Evolutionary conservation across 2,888 invertebrate species (phyloP), one percentile per base, ranked within the genome.

Genomic region (Ophonus ardosiacus): DNA sequence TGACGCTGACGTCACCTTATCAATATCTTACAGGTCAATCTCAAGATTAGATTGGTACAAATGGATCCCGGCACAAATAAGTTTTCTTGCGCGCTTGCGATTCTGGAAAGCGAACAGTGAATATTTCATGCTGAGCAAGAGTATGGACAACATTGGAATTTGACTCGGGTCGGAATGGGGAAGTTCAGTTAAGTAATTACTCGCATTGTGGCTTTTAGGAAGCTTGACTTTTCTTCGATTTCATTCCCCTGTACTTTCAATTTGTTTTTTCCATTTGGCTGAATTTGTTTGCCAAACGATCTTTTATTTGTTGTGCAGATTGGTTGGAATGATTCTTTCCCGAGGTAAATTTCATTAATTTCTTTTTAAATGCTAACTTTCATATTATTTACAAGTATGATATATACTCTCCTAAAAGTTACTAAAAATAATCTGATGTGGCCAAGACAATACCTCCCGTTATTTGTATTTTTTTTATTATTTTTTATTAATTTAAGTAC

Each of bases 21-120:
- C 81, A 81, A 81, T 81, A 81, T 65, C 65, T 81, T 81, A 81
- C 81, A 65, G 81, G 81, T 81, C 81, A 81, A 81, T 81, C 81
- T 68, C 81, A 68, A 81, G 81, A 81, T 81, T 81, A 68, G 65
- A 81, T 81, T 81, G 81, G 65, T 68, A 68, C 81, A 81, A 81
- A 81, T 68, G 68, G 68, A 68, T 65, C 18, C 40, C 5, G 65
- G 81, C 51, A 68, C 81, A 78, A 78, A 78, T 78, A 78, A 78
- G 56, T 78, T 78, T 78, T 57, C 78, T 78, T 57, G 43, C 56
- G 43, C 56, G 56, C 78, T 18, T 51, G 56, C 78, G 57, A 78
- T 57, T 57, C 18, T 17, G 17, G n/a, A 57, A 57, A 78, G 56
- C 78, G 78, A 78, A 78, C 71, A 74, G 71, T 74, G 71, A 74